Base-by-base conservation (phyloP, 2,888 invertebrate genomes). In the Seira musarum region DNA sequence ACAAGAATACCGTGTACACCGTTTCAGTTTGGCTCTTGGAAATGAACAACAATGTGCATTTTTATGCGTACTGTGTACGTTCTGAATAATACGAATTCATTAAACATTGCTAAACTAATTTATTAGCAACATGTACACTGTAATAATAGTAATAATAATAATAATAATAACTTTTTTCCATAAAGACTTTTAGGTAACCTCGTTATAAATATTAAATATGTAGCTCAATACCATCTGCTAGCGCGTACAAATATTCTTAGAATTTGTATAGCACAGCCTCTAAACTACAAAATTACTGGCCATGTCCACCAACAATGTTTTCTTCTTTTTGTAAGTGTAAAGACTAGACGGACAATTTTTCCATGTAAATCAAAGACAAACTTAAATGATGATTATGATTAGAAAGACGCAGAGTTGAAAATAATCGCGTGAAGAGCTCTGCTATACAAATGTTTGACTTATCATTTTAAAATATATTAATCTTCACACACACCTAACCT, bases 261-360 rank as follows among this genome's bases (percentile, higher is more conserved):
- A 64, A 40, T 40, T 13, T 72, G 53, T 53, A 57, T 65, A 57
- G 71, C 66, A 74, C 74, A 65, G 64, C 67, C n/a, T 30, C 60
- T 67, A 40, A 65, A 73, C 74, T 74, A 74, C 61, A n/a, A 67
- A 15, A 40, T 25, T 74, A 75, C 75, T 75, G 75, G 75, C 75
- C 75, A 75, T 60, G 75, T 75, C 75, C 75, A 68, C 75, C 6
- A 53, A 65, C 64, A 65, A 22, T 63, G 63, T 63, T 65, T 65
- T 24, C 10, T 68, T 53, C 10, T 57, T 53, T 57, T 68, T 46
- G 40, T 40, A 40, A 40, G 40, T 40, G 40, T 40, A 40, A n/a
- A n/a, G 40, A 40, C 40, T 40, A 40, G 40, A 40, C 40, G 40
- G 40, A 40, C 40, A 40, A 40, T 40, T 40, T 40, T 40, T 40